Percentiles rank a stretch among this genome's conserved stretches.
These are phyloP conservation scores for Adelphocoris suturalis DNA, from an alignment of 2,888 invertebrate species.

Conservation along the genomic window DNA sequence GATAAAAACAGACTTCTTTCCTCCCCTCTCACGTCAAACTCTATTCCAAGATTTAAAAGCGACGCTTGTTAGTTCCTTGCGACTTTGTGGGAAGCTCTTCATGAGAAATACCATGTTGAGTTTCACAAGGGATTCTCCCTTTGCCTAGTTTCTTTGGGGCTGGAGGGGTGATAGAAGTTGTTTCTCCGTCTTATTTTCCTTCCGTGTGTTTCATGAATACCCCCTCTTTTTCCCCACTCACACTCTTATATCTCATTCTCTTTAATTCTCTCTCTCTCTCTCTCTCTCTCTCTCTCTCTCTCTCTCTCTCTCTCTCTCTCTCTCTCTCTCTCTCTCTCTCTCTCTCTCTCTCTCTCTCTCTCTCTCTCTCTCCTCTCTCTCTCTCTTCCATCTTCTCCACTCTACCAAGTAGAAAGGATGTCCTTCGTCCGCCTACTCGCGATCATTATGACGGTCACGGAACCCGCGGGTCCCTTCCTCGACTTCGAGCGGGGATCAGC, in stretches of 20 bases:
- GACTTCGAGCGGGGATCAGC: constrained; percentile 6
- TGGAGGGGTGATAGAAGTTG: no score
- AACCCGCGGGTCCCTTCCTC: not conserved
- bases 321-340: not conserved
- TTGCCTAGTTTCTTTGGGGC: not conserved
- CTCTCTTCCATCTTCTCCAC: not conserved
- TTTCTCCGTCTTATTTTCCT: no score
- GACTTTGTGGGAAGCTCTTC: not conserved
- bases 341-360: not conserved
- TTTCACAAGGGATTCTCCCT: not conserved
- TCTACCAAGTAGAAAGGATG: not conserved
- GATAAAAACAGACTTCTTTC: constrained; percentile 21
- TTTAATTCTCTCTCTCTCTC: not conserved
- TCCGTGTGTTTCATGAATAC: no score
- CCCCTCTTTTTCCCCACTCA: no score
- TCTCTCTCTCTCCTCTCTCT: not conserved
- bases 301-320: not conserved
- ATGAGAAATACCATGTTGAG: not conserved
- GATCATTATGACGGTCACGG: constrained; percentile 43
- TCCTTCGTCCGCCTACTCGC: constrained; percentile 50
- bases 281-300: not conserved
- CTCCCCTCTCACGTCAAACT: not conserved
- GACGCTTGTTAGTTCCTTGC: constrained; percentile 18
- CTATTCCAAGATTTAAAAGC: constrained; percentile 2
- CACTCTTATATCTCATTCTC: no score